phyloP scores from a whole-genome alignment of 2,797 vertebrate genomes.

The Microctenopoma stevenorrisi region DNA sequence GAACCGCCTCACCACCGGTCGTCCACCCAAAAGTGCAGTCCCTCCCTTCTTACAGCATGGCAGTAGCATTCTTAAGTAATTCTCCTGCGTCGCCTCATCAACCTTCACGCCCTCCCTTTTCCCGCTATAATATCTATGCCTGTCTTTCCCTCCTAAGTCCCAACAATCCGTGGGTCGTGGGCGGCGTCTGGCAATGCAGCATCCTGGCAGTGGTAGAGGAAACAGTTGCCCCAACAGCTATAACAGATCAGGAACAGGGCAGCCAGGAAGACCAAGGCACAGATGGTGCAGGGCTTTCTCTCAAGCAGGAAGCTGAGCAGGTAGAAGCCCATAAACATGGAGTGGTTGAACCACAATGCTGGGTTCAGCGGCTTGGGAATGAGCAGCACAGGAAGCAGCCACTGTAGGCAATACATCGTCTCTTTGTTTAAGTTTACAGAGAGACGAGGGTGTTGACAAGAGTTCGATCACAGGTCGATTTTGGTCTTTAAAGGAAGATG shows the following conservation, averaged over 20 bases:
- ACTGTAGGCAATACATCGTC: slow-evolving; percentile 99
- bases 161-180: slow-evolving; percentile 93
- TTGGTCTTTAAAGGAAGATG: background rate
- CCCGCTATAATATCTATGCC: background rate
- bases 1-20: background rate
- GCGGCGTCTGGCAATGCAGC: slow-evolving; percentile 90
- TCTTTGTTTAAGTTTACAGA: background rate
- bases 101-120: background rate
- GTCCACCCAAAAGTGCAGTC: background rate
- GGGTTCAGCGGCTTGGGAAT: slow-evolving; percentile 99
- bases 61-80: slow-evolving; percentile 34
- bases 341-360: slow-evolving; percentile 98
- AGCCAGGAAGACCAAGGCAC: slow-evolving; percentile 98
- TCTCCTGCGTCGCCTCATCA: slow-evolving; percentile 8
- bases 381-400: slow-evolving; percentile 97
- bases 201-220: slow-evolving; percentile 97
- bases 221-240: slow-evolving; percentile 99
- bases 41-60: slow-evolving; percentile 42
- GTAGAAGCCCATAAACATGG: slow-evolving; percentile 99
- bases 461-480: background rate
- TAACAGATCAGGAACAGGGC: slow-evolving; percentile 99
- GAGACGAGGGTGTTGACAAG: background rate
- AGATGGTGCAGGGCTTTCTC: slow-evolving; percentile 99
- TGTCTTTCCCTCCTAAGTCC: slow-evolving; percentile 84
- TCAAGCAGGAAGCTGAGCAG: slow-evolving; percentile 99